Evolutionary conservation across 1,140 invertebrate genomes (phyloP), one percentile per base, ranked within the genome.

Genomic region (Drosophila grimshawi): DNA sequence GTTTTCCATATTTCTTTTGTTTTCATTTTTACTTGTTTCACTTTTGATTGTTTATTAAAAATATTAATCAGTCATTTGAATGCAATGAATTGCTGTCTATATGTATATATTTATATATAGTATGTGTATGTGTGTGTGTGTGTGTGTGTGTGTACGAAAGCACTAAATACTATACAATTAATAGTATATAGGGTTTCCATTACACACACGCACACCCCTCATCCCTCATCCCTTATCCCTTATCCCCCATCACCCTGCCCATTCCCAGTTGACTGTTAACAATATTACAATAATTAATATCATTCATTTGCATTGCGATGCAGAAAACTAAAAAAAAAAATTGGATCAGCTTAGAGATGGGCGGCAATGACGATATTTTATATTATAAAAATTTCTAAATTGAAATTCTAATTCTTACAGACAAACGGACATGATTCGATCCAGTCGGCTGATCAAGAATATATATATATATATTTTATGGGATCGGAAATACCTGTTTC

Each of bases 61-160:
- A 82, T 90, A 90, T 90, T 90, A 86, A 91, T 90, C 86, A 90
- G 86, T 90, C 86, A 91, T 90, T 90, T 90, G 77, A 90, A 90
- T 90, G 86, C 86, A 90, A 90, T 88, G 78, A 81, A 90, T 88
- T 86, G 82, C 78, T 78, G 41, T 76, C 71, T 55, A 35, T 67
- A 41, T 43, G 55, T 62, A 35, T 49, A 11, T 41, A 41, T 41
- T 10, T 19, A 7, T 41, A 4, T 43, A 43, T 29, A 35, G 33
- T 62, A 56, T 64, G 48, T 70, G 41, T 49, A 41, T 65, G 30
- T 52, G 6, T 62, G 5, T 74, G 11, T 65, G 30, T 52, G 6
- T 62, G 5, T 74, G 11, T 64, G 8, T 62, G 27, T n/a, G 52
- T 37, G 19, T 19, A 19, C 2, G 19, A 19, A 19, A 19, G 35